Evolutionary conservation across 1,140 invertebrate genomes (phyloP).

Genomic region (Drosophila sp.): DNA sequence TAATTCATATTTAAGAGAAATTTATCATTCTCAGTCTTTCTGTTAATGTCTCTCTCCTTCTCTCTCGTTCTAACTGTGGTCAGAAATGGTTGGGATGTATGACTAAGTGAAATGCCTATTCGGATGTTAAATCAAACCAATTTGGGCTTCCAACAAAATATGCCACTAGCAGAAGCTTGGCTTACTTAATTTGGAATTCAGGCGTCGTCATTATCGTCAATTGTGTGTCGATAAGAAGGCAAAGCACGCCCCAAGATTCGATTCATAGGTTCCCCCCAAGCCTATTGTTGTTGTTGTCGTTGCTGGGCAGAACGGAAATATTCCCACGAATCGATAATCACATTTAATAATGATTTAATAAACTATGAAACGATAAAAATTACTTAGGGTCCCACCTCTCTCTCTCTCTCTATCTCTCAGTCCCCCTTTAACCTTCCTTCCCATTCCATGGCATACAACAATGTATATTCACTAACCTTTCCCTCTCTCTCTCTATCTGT

Average conservation of each 20-base stretch:
- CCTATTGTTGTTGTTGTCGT: slow-evolving; percentile 5
- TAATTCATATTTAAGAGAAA: not conserved
- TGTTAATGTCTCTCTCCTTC: not conserved
- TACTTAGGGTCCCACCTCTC: slow-evolving; percentile 38
- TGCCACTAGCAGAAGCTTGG: slow-evolving; percentile 2
- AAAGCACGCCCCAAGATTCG: slow-evolving; percentile 40
- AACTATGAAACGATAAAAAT: slow-evolving; percentile 51
- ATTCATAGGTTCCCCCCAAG: not conserved
- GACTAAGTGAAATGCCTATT: not conserved
- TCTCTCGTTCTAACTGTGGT: not conserved
- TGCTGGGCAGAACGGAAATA: slow-evolving; percentile 37
- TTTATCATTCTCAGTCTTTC: not conserved
- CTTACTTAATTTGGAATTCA: slow-evolving; percentile 39
- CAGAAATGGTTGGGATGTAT: not conserved
- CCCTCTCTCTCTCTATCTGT: not conserved
- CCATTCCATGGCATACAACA: slow-evolving; percentile 10
- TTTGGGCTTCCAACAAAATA: slow-evolving; percentile 10
- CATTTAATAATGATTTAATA: slow-evolving; percentile 69
- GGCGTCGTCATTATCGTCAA: slow-evolving; percentile 28
- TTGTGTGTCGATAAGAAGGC: slow-evolving; percentile 48
- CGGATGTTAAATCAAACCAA: slow-evolving; percentile 4
- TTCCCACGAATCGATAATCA: slow-evolving; percentile 78
- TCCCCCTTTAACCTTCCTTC: not conserved
- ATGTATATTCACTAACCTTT: not conserved
- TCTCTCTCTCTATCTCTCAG: too few species aligned